Evolutionary conservation across 2,113 vertebrate genomes (phyloP).

Genomic region (Pelecanus crispus): DNA sequence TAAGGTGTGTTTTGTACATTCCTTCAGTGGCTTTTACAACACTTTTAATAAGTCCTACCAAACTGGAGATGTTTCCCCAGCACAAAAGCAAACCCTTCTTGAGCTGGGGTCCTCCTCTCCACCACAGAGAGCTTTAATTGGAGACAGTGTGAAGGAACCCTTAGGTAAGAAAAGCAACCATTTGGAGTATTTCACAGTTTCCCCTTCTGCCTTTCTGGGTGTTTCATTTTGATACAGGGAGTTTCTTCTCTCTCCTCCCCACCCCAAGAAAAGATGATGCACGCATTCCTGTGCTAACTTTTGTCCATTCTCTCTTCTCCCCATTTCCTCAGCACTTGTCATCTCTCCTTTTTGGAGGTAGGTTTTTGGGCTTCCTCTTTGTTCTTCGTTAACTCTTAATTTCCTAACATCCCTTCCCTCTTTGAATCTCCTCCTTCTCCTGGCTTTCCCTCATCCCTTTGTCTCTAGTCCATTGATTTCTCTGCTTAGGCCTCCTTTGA

Average conservation of each 20-base stretch:
- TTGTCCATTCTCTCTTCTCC: not conserved
- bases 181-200: not conserved
- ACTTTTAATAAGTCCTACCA: not conserved
- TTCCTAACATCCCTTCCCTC: not conserved
- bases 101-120: not conserved
- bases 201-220: not conserved
- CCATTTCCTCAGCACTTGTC: not conserved
- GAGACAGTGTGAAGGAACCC: not conserved
- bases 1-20: not conserved
- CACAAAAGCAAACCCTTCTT: not conserved
- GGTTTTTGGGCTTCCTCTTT: not conserved
- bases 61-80: not conserved
- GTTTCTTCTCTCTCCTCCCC: not conserved
- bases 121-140: not conserved
- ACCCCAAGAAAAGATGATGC: not conserved
- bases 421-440: not conserved
- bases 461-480: not conserved
- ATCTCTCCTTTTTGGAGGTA: not conserved
- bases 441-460: not conserved
- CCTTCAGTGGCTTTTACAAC: not conserved
- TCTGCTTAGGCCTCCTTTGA: constrained; percentile 11
- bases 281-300: not conserved
- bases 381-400: constrained; percentile 9
- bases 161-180: not conserved
- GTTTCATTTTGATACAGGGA: not conserved